Evolutionary conservation across 1,140 invertebrate genomes (phyloP), one percentile per base, ranked within the genome.

Genomic region (Zaprionus lachaisei): DNA sequence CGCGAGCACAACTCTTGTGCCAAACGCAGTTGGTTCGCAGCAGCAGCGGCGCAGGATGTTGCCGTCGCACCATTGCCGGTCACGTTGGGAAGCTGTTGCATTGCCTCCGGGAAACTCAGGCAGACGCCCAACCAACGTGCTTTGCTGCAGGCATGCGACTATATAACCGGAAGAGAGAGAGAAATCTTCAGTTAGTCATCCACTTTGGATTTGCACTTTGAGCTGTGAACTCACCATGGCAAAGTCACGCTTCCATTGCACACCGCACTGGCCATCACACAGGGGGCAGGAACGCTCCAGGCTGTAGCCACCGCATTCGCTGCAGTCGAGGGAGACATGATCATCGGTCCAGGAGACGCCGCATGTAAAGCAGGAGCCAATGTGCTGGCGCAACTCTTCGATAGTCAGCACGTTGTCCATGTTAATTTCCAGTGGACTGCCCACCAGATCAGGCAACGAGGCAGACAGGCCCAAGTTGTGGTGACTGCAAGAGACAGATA

Each of bases 251-350:
- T 95, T 96, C 96, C 96, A 97, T 26, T 94, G 89, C n/a, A 94
- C 94, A 63, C 94, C 94, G 91, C 97, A 97, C 76, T 95, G 94
- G 54, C 96, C 97, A 70, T 96, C 95, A 92, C 97, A 97, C 0
- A 95, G 92, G 14, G 96, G 96, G 84, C 97, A 97, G 4, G 96
- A 96, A 77, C 97, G 93, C 71, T 95, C 94, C 75, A 97, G 93
- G 34, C 96, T 95, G 83, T 97, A 97, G 55, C 96, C 97, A 41
- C 96, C 97, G 92, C 97, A 97, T 92, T 97, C 97, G 37, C 94
- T 94, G 93, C 97, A 97, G 91, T 97, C 96, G 9, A 97, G 92
- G 5, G 96, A 96, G 15, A 97, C 96, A 83, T 97, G 96, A 68
- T 96, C 95, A 80, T 97, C 95, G 77, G 94, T 95, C 97, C 97